A percentile compares a stretch with the other conserved stretches of the same genome.
phyloP scores from a whole-genome alignment of 2,797 vertebrate species.

The Peromyscus attwateri region DNA sequence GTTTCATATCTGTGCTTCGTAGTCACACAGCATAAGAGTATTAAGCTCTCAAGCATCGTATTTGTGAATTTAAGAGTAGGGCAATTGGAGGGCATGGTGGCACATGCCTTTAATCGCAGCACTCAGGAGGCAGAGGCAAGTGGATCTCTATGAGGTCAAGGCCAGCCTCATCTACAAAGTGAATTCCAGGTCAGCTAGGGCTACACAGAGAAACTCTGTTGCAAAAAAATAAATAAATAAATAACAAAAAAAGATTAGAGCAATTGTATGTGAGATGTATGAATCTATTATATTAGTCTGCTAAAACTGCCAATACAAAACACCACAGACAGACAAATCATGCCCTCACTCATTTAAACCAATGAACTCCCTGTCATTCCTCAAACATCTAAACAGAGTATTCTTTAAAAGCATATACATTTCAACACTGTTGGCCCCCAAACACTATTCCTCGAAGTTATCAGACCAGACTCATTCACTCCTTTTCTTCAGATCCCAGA shows the following conservation, averaged over 20 bases:
- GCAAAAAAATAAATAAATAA: too few species aligned
- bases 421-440: not conserved
- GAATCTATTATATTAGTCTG: not conserved
- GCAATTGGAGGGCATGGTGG: not conserved
- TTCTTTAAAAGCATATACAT: not conserved
- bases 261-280: not conserved
- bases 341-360: not conserved
- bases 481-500: not conserved
- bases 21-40: not conserved
- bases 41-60: not conserved
- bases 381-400: too few species aligned
- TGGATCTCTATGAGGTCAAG: too few species aligned
- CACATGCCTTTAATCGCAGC: too few species aligned
- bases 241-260: not conserved
- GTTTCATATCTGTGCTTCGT: not conserved
- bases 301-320: not conserved
- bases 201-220: too few species aligned
- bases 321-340: too few species aligned
- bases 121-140: not conserved
- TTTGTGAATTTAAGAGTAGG: not conserved
- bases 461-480: not conserved
- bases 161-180: too few species aligned
- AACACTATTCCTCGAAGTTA: not conserved
- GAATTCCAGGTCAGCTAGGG: too few species aligned
- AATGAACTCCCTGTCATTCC: not conserved